Evolutionary conservation across 1,140 invertebrate species (phyloP).

Genomic region (Drosophila gunungcola): DNA sequence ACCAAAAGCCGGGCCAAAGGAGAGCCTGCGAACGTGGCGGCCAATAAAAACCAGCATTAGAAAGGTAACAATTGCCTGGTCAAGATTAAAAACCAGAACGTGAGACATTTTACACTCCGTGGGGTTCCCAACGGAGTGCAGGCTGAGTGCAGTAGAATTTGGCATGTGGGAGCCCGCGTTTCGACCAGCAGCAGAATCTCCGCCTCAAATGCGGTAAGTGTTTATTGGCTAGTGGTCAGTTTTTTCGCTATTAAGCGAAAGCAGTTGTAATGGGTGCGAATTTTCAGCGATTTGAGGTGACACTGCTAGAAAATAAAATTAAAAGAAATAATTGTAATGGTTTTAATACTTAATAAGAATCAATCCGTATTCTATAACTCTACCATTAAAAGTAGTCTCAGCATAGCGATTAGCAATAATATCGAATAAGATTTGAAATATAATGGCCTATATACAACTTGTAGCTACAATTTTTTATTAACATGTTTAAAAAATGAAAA

Average conservation of each 20-base stretch:
- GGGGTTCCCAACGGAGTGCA: constrained; percentile 16
- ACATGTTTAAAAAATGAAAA: too few relatives aligned
- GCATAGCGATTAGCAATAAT: too few relatives aligned
- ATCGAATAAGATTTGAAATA: too few relatives aligned
- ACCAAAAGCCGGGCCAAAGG: constrained; percentile 32
- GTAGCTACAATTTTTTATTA: too few relatives aligned
- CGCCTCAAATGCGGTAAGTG: constrained; percentile 14
- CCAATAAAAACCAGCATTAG: constrained; percentile 79
- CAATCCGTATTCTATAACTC: too few relatives aligned
- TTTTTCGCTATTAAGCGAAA: constrained; percentile 11
- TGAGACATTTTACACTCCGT: constrained; percentile 70
- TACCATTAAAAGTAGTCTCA: too few relatives aligned
- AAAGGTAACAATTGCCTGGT: constrained; percentile 78
- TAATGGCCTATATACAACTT: too few relatives aligned
- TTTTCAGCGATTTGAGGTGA: neutral
- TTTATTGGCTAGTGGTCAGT: constrained; percentile 4
- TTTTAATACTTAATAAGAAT: neutral
- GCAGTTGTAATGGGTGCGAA: constrained; percentile 4
- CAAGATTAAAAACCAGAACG: constrained; percentile 80
- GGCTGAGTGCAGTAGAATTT: neutral
- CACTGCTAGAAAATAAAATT: neutral
- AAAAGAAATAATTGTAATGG: neutral
- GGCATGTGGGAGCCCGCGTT: constrained; percentile 20
- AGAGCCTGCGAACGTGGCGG: constrained; percentile 54
- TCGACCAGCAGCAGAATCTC: constrained; percentile 6